These are phyloP conservation scores for Melinaea marsaeus DNA, from an alignment of 2,888 invertebrate genomes.

Conservation along the genomic window DNA sequence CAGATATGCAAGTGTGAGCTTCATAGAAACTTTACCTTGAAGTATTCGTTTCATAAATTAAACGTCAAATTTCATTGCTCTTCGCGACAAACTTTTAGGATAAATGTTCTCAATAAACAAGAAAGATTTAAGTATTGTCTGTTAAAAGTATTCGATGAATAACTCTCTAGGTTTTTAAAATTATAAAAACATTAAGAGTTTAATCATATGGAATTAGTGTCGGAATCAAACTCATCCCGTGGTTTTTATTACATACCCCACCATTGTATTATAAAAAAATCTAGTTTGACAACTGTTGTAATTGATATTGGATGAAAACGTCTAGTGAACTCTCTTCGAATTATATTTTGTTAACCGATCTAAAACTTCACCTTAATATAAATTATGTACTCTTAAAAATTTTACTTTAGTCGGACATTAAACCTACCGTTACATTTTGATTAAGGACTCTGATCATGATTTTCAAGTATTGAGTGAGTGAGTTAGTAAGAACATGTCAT, in stretches of 20 bases:
- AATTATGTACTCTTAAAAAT: neutral
- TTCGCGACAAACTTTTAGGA: no score
- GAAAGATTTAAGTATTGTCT: no score
- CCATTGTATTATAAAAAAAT: neutral
- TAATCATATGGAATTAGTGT: slow-evolving; percentile 1
- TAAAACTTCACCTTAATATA: neutral
- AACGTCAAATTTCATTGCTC: no score
- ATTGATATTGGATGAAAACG: neutral
- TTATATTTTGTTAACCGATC: neutral
- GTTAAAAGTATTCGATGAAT: no score
- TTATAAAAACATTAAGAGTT: neutral
- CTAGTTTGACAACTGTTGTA: slow-evolving; percentile 1
- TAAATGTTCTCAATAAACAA: no score
- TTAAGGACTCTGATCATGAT: no score
- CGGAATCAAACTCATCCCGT: neutral
- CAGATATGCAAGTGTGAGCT: no score
- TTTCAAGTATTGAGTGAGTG: no score
- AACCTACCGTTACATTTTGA: no score
- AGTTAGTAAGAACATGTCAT: no score
- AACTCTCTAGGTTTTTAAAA: neutral
- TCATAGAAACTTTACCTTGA: no score
- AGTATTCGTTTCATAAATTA: no score
- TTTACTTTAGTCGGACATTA: neutral
- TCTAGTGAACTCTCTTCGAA: neutral
- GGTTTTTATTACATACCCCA: slow-evolving; percentile 6